Evolutionary conservation across 2,888 invertebrate species (phyloP).

Genomic region (Choreutis nemorana): DNA sequence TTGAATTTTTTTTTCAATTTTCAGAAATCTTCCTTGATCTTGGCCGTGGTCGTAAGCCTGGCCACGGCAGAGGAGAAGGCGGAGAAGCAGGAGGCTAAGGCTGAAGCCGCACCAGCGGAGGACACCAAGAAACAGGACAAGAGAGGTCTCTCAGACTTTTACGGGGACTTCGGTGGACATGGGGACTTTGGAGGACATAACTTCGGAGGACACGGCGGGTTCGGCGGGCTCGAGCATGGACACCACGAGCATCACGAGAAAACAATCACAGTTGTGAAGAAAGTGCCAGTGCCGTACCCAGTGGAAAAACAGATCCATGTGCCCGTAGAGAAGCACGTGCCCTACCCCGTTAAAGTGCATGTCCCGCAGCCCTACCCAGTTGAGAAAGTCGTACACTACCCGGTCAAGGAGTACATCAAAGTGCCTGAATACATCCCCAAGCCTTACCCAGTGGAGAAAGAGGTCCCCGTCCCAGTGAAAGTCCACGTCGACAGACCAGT

Average conservation of each 20-base stretch:
- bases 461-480: conserved; percentile 65
- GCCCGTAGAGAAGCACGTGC: conserved; percentile 74
- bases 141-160: conserved; percentile 57
- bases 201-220: conserved; percentile 16
- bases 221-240: conserved; percentile 22
- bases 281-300: conserved; percentile 76
- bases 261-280: conserved; percentile 74
- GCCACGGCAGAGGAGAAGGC: conserved; percentile 65
- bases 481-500: conserved; percentile 68
- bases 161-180: conserved; percentile 44
- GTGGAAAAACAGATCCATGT: conserved; percentile 74
- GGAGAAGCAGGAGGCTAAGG: conserved; percentile 50
- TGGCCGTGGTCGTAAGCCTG: conserved; percentile 63
- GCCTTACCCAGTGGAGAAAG: conserved; percentile 74
- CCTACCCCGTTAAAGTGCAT: conserved; percentile 73
- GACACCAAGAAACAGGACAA: conserved; percentile 65
- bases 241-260: conserved; percentile 62
- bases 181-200: conserved; percentile 22
- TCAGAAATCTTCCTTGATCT: conserved; percentile 55
- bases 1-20: conserved; percentile 17
- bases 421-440: conserved; percentile 73
- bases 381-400: conserved; percentile 71
- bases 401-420: conserved; percentile 71
- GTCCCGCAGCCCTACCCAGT: conserved; percentile 77
- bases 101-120: conserved; percentile 46